These are phyloP conservation scores for Nemotelus nigrinus DNA, from an alignment of 2,888 invertebrate genomes.

Conservation along the genomic window DNA sequence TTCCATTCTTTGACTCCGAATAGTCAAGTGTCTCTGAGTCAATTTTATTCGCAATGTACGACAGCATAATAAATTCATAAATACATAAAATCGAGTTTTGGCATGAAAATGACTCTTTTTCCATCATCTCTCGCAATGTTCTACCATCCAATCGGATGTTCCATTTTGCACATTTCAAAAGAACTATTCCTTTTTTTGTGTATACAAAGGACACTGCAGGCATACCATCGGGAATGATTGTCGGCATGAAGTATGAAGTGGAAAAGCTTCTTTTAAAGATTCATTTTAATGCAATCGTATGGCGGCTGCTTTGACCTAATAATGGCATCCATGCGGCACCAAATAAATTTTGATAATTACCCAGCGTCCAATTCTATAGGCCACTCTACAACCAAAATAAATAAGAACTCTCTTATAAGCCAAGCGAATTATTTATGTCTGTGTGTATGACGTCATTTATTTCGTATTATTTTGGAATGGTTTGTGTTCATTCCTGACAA, in stretches of 20 bases:
- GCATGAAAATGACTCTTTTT: constrained; percentile 7
- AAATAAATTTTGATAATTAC: constrained; percentile 36
- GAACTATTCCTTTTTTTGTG: background rate
- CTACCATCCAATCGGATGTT: background rate
- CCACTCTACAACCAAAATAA: too few relatives aligned
- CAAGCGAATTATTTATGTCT: too few relatives aligned
- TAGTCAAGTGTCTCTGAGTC: background rate
- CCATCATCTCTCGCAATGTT: background rate
- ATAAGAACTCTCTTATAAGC: too few relatives aligned
- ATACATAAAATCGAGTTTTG: background rate
- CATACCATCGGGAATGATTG: too few relatives aligned
- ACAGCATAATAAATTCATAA: constrained; percentile 30
- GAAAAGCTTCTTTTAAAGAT: background rate
- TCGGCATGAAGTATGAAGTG: background rate
- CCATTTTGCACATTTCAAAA: background rate
- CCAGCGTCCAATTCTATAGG: background rate
- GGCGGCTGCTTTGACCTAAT: constrained; percentile 14
- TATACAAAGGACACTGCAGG: background rate
- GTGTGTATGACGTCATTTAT: too few relatives aligned
- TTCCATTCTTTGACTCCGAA: background rate
- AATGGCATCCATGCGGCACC: constrained; percentile 14
- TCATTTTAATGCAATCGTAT: background rate
- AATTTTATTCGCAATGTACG: constrained; percentile 28
- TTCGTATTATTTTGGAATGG: too few relatives aligned
- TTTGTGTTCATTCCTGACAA: too few relatives aligned